Percentiles rank a stretch among this genome's conserved stretches.
Conservation (phyloP, 2,113 vertebrate species). For the Dicaeum eximium region DNA sequence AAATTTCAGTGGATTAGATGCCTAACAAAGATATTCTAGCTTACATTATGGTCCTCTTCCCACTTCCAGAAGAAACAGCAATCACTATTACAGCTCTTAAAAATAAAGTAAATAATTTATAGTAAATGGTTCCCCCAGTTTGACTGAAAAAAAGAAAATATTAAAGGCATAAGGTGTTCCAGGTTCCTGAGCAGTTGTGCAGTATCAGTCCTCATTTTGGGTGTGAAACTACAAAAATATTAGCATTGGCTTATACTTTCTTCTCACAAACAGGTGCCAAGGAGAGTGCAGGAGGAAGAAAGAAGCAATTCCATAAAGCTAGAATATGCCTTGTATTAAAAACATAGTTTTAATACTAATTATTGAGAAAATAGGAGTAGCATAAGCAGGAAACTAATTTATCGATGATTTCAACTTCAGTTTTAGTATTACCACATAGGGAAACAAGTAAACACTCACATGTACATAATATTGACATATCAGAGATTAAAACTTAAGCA, state of each 20-base stretch:
- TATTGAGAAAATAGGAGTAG: neutral
- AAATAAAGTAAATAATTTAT: neutral
- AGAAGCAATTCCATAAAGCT: neutral
- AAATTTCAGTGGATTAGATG: neutral
- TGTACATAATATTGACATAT: neutral
- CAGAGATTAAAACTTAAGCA: neutral
- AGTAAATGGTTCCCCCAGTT: neutral
- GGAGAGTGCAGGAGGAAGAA: neutral
- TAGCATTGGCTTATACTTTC: neutral
- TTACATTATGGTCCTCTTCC: neutral
- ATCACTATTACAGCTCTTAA: neutral
- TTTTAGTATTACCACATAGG: neutral
- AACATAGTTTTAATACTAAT: neutral
- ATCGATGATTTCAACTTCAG: neutral
- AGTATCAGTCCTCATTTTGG: neutral
- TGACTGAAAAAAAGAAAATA: neutral
- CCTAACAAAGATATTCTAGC: neutral
- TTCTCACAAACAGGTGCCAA: neutral
- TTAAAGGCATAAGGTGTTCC: neutral
- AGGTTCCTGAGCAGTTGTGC: neutral
- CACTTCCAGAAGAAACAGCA: neutral
- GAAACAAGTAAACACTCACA: neutral
- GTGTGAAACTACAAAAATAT: neutral
- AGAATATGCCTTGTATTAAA: neutral
- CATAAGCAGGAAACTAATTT: neutral